Evolutionary conservation across 1,140 invertebrate species (phyloP), one percentile per base, ranked within the genome.

Genomic region (Centruroides vittatus): DNA sequence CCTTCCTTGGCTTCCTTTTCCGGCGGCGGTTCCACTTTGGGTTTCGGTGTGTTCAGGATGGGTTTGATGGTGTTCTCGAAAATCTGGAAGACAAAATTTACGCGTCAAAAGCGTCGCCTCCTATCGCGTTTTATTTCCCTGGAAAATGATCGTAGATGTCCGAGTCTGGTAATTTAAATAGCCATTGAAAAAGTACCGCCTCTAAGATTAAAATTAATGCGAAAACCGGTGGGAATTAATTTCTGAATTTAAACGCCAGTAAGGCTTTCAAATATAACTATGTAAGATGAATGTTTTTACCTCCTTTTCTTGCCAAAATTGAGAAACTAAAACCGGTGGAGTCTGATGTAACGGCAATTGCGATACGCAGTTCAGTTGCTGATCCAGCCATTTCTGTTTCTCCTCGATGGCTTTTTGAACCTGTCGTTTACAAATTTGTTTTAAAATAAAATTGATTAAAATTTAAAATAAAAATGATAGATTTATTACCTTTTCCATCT

Each of bases 41-140:
- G 89, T 72, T 89, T 89, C 34, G 87, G 86, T 74, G 91, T 93
- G 70, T 86, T 89, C 52, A 93, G 73, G 61, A 91, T 84, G 3
- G 86, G 83, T 65, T 78, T 80, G 36, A 88, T 81, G 8, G 74
- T 76, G 55, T 70, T 81, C 65, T 90, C 85, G 66, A 92, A 81
- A 46, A 74, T 75, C 80, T 86, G 71, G 8, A 71, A 75, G 61
- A 60, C 58, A 8, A 41, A 41, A 41, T 23, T 2, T 23, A 0
- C 1, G 23, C 23, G 23, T 23, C 23, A 66, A 68, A 60, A 5
- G 11, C 13, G 58, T 47, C 48, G 46, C 35, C 5, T 47, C 47
- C 35, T 55, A 52, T 13, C 23, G 23, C 0, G 1, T 23, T 23
- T 23, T 23, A 23, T 23, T 23, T 23, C 2, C 23, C 23, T 23